Evolutionary conservation across 1,140 invertebrate genomes (phyloP), one percentile per base, ranked within the genome.

Genomic region (Micrasema longulum): DNA sequence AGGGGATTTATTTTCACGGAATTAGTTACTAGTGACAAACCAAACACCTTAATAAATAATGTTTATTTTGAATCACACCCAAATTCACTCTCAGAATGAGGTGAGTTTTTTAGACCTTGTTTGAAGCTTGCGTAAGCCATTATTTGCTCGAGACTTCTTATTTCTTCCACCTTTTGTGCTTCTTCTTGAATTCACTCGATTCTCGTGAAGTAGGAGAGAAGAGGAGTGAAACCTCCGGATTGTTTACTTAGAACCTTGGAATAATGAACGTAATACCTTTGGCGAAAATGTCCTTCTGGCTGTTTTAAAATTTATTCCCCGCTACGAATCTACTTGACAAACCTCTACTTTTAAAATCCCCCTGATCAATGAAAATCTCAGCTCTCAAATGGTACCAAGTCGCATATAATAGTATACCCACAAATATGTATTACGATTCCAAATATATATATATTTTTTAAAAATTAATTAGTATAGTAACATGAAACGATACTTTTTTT

Each of bases 1-100:
- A n/a, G n/a, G n/a, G n/a, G n/a, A n/a, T n/a, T n/a, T n/a, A n/a
- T n/a, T n/a, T n/a, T n/a, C n/a, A n/a, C n/a, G n/a, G n/a, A n/a
- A n/a, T n/a, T n/a, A n/a, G n/a, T n/a, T n/a, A 16, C 35, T 48
- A 48, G 1, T 12, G 20, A 31, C 60, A 47, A 31, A 64, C 23
- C 5, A 57, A 57, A 50, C 41, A 69, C 38, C 10, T 12, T 2
- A 38, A 2, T 63, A 71, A 71, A 74, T 74, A 69, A 71, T 74
- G 71, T 74, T 74, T 74, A 69, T 71, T 68, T 74, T 55, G 69
- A 71, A 71, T 74, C 73, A 74, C 68, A 43, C 68, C 45, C 73
- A 16, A 62, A 70, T 67, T 73, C 55, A 68, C 57, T 23, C 48
- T 31, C 41, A 9, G 52, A 67, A 50, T 67, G 16, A 23, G 47